Conservation (phyloP, 1,140 invertebrate genomes). For the Drosophila guanche region DNA sequence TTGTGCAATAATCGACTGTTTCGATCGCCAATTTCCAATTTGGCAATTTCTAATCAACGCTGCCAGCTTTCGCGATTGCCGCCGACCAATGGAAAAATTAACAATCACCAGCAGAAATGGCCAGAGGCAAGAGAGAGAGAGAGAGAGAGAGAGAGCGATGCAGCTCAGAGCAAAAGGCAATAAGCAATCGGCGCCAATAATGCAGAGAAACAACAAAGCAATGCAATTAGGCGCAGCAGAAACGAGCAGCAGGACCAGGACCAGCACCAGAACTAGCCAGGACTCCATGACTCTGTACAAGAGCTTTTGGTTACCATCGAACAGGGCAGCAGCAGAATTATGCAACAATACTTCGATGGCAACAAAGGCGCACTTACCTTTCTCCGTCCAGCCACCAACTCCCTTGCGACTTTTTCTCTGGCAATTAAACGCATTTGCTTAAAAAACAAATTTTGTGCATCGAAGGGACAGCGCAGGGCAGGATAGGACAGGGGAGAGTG, state of each 20-base stretch:
- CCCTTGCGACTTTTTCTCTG: conserved; percentile 43
- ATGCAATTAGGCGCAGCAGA: conserved; percentile 47
- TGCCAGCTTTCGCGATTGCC: too few relatives aligned
- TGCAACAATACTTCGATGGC: conserved; percentile 48
- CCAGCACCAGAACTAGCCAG: not conserved
- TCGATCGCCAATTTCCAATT: conserved; percentile 26
- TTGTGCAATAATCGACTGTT: conserved; percentile 23
- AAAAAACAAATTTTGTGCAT: conserved; percentile 56
- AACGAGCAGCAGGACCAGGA: not conserved
- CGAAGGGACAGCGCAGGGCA: too few relatives aligned
- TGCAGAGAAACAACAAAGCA: conserved; percentile 55
- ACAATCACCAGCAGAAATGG: conserved; percentile 23
- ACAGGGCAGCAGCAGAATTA: conserved; percentile 27
- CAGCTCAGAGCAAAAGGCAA: conserved; percentile 13
- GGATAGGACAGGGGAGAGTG: not conserved
- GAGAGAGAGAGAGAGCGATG: not conserved
- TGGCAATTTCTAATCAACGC: conserved; percentile 39
- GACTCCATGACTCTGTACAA: not conserved
- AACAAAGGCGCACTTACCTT: conserved; percentile 12
- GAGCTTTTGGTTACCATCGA: conserved; percentile 1
- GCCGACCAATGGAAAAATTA: conserved; percentile 19
- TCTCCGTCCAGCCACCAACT: not conserved
- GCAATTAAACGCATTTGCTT: conserved; percentile 78
- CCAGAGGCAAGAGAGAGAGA: not conserved
- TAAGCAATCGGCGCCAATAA: conserved; percentile 48